phyloP scores from a whole-genome alignment of 2,113 vertebrate genomes.

The Corythoichthys haematopterus region DNA sequence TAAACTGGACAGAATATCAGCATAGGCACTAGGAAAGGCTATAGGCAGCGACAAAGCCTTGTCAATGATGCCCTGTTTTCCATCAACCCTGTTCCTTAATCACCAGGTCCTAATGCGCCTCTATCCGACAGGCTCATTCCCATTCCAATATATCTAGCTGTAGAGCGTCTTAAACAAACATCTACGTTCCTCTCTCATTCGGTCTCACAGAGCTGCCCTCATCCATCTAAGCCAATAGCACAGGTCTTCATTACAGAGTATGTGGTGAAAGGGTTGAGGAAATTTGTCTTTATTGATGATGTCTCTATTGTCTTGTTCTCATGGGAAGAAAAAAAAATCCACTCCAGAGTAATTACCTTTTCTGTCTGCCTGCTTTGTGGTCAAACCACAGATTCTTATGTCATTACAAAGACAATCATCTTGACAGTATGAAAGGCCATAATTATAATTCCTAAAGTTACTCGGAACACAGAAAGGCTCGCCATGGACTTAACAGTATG shows the following conservation, averaged over 20 bases:
- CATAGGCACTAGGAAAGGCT: conserved; percentile 50
- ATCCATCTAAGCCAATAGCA: conserved; percentile 68
- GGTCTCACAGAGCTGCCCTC: conserved; percentile 48
- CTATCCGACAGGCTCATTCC: conserved; percentile 50
- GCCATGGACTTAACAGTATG: too few relatives aligned
- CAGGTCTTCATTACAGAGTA: conserved; percentile 71
- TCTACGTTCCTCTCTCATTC: conserved; percentile 58
- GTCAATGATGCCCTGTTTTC: conserved; percentile 70
- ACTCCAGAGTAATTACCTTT: conserved; percentile 62
- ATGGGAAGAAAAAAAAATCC: conserved; percentile 35
- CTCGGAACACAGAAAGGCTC: neutral
- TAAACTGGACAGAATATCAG: conserved; percentile 55
- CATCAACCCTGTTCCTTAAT: conserved; percentile 75
- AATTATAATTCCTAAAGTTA: conserved; percentile 7
- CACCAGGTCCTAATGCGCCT: conserved; percentile 63
- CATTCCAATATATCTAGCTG: conserved; percentile 64
- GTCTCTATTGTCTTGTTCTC: conserved; percentile 64
- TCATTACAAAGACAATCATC: conserved; percentile 57
- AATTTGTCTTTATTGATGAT: conserved; percentile 69
- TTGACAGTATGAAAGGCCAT: conserved; percentile 24
- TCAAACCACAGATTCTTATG: conserved; percentile 56
- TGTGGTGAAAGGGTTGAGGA: conserved; percentile 52
- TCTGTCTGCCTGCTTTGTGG: conserved; percentile 37
- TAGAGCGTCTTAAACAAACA: conserved; percentile 64
- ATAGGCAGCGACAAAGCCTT: conserved; percentile 63